Base-by-base conservation (phyloP, 2,113 vertebrate species). In the Empidonax traillii region DNA sequence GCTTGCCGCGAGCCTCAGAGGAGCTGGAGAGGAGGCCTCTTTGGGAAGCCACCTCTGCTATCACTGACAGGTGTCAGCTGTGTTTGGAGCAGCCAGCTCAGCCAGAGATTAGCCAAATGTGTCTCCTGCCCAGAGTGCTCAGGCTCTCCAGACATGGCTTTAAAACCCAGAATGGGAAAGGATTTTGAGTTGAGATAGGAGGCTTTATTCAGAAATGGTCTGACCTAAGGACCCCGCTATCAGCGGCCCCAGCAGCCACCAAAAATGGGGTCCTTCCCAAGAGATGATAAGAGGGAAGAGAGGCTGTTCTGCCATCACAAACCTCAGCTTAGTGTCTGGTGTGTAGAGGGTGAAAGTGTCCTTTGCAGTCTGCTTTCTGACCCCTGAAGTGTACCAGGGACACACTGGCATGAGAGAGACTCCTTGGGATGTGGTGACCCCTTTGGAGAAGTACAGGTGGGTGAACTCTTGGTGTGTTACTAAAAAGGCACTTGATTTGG, bases 11-110 rank as follows among this genome's bases (percentile, higher is more conserved):
- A 93, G 51, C 61, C 94, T 91, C 3, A 1, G 61, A 85, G 96
- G 93, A 75, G 94, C 83, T 91, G 16, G 58, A 83, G 94, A 66
- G 89, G 75, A 94, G 85, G 33, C 49, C 94, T 96, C 95, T 94
- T 94, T 97, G 97, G 96, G 90, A 97, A 96, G 91, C 94, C 95
- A 97, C 95, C 97, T 97, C 82, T 96, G 93, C 88, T 98, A 98
- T 98, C 97, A 2, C 69, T 98, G 93, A 96, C 97, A 97, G 97
- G 97, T 98, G 98, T 97, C 97, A 98, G 97, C 96, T 97, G 96
- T 59, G 63, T n/a, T 78, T 93, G 66, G 73, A 95, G 76, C 95
- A 95, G 95, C 85, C 44, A 74, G 93, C 52, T 81, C 95, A 96
- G 94, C 58, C 43, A 3, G 89, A 98, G 97, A 98, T 98, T 98